Base-by-base conservation (phyloP, 2,113 vertebrate species). In the Tyrannus savana region DNA sequence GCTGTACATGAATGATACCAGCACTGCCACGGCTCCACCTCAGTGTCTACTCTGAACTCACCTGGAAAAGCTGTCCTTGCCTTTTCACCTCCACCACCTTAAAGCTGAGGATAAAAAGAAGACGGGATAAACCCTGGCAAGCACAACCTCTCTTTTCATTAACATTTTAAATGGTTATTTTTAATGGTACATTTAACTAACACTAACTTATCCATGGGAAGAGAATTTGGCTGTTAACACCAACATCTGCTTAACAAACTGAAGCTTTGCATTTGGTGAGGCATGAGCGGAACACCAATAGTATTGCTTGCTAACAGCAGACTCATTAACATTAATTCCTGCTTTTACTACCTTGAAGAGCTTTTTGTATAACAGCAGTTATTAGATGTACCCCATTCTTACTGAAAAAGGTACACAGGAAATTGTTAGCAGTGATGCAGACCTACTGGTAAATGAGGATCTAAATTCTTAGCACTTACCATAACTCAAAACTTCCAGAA, bases 181-280 rank as follows among this genome's bases (percentile, higher is more conserved):
- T 97, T 97, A 97, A 97, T 97, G 97, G 95, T 90, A 97, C 97
- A 97, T 98, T 98, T 98, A 98, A 96, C 97, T 97, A 97, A 97
- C 93, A 62, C 89, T 95, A 95, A 94, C 77, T 97, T 97, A 96
- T 84, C 95, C 95, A 95, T 87, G 95, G 93, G 94, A 97, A 96
- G 94, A 96, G 62, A 97, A 97, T 95, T 95, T 93, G 87, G 96
- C 96, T 94, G 87, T 97, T 98, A 97, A 93, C 83, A 87, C 55
- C 30, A 24, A 95, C 96, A 96, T 97, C 94, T 97, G 96, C 93
- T 97, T 97, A 97, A 94, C 90, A 97, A 97, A 97, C 94, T 94
- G 94, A 98, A 95, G 78, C 75, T 96, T 89, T 56, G 84, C 68
- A 55, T 96, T 95, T 89, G 19, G 93, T 80, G 96, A 96, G 94